Evolutionary conservation across 2,888 invertebrate genomes (phyloP), one percentile per base, ranked within the genome.

Genomic region (Argyresthia goedartella): DNA sequence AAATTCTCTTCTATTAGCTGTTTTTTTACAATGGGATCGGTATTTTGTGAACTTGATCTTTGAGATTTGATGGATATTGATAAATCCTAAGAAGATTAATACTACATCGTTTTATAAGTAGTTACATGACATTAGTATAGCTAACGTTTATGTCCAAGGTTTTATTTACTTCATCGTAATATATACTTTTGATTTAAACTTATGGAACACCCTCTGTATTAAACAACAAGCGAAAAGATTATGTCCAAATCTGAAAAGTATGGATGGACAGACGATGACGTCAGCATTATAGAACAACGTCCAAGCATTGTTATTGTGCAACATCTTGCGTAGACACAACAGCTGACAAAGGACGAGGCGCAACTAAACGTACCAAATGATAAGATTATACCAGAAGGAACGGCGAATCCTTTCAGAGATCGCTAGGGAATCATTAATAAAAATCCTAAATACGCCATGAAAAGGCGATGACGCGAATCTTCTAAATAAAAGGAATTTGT

Each of bases 271-370:
- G 48, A 60, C 55, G 56, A 75, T 86, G 86, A 86, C 84, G 67
- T 70, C 60, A 67, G 80, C 82, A 72, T 63, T 65, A 58, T 62
- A 56, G 58, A 62, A 67, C 49, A 65, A 63, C 51, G 72, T 72
- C 74, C 71, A 72, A 10, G 71, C 65, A 72, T 74, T 73, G 78
- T 78, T 73, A 67, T 79, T 82, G 78, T 75, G 76, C 76, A 80
- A 81, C 76, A 76, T 79, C 76, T 81, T 76, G 78, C 76, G 52
- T 34, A 44, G 46, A 52, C 45, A 72, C 70, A 69, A 64, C 60
- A 58, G 58, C 61, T 65, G 67, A 77, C 75, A 81, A 82, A 76
- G 66, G 76, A 65, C 64, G 61, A 56, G 60, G 59, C 46, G 47
- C 35, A 55, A 52, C 50, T 50, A 52, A 52, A 51, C 46, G 47